These are phyloP conservation scores for Drosophila tsacasi DNA, from an alignment of 1,140 invertebrate genomes.

Conservation along the genomic window DNA sequence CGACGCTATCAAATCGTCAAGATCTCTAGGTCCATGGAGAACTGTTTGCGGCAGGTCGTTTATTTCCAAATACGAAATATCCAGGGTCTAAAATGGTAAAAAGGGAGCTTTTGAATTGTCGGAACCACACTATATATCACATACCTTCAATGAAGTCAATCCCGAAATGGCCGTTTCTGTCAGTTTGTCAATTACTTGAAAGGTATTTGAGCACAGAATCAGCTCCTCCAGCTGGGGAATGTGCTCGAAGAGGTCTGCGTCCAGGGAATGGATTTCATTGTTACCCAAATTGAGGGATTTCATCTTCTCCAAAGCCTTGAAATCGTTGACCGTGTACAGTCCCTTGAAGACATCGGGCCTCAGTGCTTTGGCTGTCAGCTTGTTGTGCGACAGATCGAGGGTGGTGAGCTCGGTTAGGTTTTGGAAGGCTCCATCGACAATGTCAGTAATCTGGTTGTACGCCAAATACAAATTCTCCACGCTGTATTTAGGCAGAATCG, in stretches of 20 bases:
- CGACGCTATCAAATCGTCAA: slow-evolving; percentile 89
- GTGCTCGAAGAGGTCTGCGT: slow-evolving; percentile 91
- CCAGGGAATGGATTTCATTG: slow-evolving; percentile 89
- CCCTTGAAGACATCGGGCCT: slow-evolving; percentile 89
- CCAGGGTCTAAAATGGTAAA: slow-evolving; percentile 35
- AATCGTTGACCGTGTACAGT: slow-evolving; percentile 86
- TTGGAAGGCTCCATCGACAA: slow-evolving; percentile 88
- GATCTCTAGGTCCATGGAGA: slow-evolving; percentile 88
- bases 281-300: slow-evolving; percentile 88
- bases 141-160: slow-evolving; percentile 88
- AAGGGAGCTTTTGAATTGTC: not conserved
- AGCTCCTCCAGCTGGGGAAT: slow-evolving; percentile 88
- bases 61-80: slow-evolving; percentile 88
- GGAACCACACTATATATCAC: not conserved
- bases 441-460: slow-evolving; percentile 87
- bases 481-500: slow-evolving; percentile 77
- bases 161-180: slow-evolving; percentile 88
- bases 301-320: slow-evolving; percentile 88
- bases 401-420: slow-evolving; percentile 87
- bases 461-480: slow-evolving; percentile 86
- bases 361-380: slow-evolving; percentile 87
- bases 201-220: slow-evolving; percentile 89
- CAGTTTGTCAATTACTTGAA: slow-evolving; percentile 87
- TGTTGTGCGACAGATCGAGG: slow-evolving; percentile 90
- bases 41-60: slow-evolving; percentile 87